Evolutionary conservation across 2,797 vertebrate genomes (phyloP), one percentile per base, ranked within the genome.

Genomic region (Sebastes matsubarae): DNA sequence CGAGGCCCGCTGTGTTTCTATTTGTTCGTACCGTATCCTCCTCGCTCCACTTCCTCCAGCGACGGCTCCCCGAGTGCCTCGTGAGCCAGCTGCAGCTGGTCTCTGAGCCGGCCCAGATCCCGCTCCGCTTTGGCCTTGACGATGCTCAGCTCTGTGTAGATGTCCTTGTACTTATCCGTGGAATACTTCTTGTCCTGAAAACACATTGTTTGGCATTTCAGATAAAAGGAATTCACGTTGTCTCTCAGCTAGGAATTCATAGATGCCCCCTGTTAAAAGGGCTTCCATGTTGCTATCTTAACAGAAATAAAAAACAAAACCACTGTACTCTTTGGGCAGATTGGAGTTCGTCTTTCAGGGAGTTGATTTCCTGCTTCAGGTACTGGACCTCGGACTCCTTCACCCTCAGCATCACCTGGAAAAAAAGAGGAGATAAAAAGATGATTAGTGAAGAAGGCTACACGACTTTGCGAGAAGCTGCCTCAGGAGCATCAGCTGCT

Each of bases 101-200:
- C 96, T 75, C 91, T 84, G 72, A 97, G 94, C 9, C 95, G 93
- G 29, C 95, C 93, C 88, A 96, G 89, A 50, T 97, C 96, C 52
- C 96, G 91, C 89, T 97, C 96, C 0, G 94, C 95, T 92, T 97
- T 97, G 90, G 96, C 96, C 93, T 94, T 95, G 54, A 96, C 95
- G 13, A 97, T 97, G 87, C 96, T 97, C 89, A 97, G 94, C 90
- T 97, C 96, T 1, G 96, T 97, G 93, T 97, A 97, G 84, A 97
- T 97, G 93, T 97, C 96, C 88, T 97, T 97, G 90, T 97, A 97
- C 87, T 97, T 97, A 90, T 97, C 96, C 1, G 96, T 96, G 30
- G 96, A 90, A 70, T 97, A 97, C 60, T 97, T 97, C 87, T 96
- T 97, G 87, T 97, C 96, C 96, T 97, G 67, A 27, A 83, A 90